Conservation (phyloP, 2,113 vertebrate genomes). For the Sprattus sprattus region DNA sequence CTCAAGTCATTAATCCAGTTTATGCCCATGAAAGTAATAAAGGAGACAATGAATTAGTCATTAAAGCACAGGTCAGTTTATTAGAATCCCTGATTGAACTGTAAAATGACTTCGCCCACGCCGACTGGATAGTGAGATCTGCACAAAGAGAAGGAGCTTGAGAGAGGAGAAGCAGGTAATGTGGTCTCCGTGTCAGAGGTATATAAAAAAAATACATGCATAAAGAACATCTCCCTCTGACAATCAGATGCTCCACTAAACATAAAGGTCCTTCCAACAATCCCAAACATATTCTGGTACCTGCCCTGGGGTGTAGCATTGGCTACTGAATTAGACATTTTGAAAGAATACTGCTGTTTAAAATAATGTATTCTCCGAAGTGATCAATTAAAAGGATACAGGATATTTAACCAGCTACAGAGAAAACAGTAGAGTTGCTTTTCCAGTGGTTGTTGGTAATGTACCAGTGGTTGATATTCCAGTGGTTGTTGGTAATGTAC, state of each 20-base stretch:
- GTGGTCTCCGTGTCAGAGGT: background rate
- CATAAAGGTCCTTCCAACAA: background rate
- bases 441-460: background rate
- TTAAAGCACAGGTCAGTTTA: slow-evolving; percentile 78
- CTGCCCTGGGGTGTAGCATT: background rate
- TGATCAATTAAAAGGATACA: too few relatives aligned
- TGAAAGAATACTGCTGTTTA: background rate
- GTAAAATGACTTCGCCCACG: slow-evolving; percentile 70
- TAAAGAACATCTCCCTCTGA: background rate
- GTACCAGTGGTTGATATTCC: background rate
- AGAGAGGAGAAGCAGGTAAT: background rate
- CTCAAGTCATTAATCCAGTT: slow-evolving; percentile 77
- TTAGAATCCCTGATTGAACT: slow-evolving; percentile 78
- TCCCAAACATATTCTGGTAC: background rate
- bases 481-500: background rate
- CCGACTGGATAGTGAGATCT: slow-evolving; percentile 56
- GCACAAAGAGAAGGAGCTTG: slow-evolving; percentile 21
- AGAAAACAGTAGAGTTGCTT: background rate
- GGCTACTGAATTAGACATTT: background rate
- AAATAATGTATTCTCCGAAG: background rate
- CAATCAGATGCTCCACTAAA: background rate
- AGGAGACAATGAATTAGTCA: slow-evolving; percentile 78
- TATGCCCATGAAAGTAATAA: slow-evolving; percentile 77
- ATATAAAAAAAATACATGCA: background rate
- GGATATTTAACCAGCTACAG: background rate